Evolutionary conservation across 2,113 vertebrate species (phyloP), one percentile per base, ranked within the genome.

Genomic region (Stigmatopora nigra): DNA sequence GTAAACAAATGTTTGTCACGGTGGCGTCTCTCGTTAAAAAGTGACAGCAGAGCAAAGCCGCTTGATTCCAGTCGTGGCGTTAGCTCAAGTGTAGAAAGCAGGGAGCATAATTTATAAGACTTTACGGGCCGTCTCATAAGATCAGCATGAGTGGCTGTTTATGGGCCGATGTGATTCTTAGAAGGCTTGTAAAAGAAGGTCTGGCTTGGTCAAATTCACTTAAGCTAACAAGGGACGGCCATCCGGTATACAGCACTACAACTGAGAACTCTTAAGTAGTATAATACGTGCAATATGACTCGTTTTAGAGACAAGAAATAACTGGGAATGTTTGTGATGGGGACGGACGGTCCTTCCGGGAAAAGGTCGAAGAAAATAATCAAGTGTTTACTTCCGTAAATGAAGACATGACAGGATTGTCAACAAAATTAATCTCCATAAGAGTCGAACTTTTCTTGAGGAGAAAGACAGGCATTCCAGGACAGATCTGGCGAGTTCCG

Each of bases 381-480:
- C 36, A 56, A 73, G 64, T 66, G 69, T 76, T 84, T 70, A 76
- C 66, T 38, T 47, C 70, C 78, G 64, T 61, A 65, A 72, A 65
- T 17, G 52, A 68, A 82, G 78, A 83, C 57, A 46, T 64, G 80
- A 85, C 71, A 65, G 80, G 12, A 11, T 22, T 65, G 17, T 78
- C 67, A 76, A 70, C n/a, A 79, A 86, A 84, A 71, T 59, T 68
- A 80, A 80, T 73, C 64, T 44, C 59, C 53, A 63, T 58, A 76
- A 56, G 63, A 84, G 65, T 53, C 70, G 81, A 71, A 72, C 52
- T 72, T 72, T 82, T 85, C 68, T 79, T 80, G 76, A 73, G 82
- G 74, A 76, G 75, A 62, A 59, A 71, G 69, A 41, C 64, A 65
- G 41, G 68, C 31, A 41, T 82, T 77, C 73, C 31, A 52, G 65